phyloP scores from a whole-genome alignment of 2,113 vertebrate species.

The Syrmaticus mikado region DNA sequence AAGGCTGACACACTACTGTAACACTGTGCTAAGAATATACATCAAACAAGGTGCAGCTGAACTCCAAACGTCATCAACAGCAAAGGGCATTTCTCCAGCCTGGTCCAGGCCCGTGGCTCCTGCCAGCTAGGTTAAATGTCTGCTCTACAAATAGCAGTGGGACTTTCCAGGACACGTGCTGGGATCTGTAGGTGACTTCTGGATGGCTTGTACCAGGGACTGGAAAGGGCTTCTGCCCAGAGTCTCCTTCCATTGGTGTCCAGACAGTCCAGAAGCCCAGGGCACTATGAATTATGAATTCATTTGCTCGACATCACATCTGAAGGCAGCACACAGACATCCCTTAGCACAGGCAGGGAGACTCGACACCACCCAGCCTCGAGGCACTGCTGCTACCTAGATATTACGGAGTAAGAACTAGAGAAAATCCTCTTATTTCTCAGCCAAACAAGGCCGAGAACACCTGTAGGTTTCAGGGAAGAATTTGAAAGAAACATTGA shows the following conservation, averaged over 20 bases:
- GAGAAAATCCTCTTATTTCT: not conserved
- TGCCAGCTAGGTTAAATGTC: not conserved
- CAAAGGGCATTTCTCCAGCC: not conserved
- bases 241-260: not conserved
- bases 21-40: not conserved
- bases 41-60: not conserved
- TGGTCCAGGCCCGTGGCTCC: not conserved
- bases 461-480: not conserved
- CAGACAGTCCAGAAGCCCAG: not conserved
- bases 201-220: not conserved
- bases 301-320: not conserved
- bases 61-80: not conserved
- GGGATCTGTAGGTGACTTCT: not conserved
- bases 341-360: not conserved
- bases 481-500: not conserved
- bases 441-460: not conserved
- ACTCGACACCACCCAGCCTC: not conserved
- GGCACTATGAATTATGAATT: not conserved
- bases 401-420: fast-evolving
- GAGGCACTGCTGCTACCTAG: not conserved
- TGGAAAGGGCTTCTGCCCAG: not conserved
- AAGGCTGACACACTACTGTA: not conserved
- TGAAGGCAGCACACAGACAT: not conserved
- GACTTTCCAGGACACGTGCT: not conserved
- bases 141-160: not conserved